Percentiles rank a stretch among this genome's conserved stretches.
Evolutionary conservation across 2,888 invertebrate species (phyloP).

Genomic region (Apodemia zela): DNA sequence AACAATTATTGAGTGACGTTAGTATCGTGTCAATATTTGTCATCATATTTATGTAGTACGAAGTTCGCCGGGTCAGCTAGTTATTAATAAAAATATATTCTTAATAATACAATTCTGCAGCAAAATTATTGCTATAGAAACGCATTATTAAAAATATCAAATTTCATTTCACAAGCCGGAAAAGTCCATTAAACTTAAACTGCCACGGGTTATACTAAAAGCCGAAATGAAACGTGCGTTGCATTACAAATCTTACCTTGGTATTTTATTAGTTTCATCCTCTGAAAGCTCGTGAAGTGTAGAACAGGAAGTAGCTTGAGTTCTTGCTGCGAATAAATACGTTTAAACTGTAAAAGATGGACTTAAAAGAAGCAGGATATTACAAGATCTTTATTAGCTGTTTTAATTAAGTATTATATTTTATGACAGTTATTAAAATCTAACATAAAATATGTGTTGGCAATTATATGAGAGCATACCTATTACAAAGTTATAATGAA

Average conservation of each 20-base stretch:
- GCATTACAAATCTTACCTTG: constrained; percentile 52
- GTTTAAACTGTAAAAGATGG: not conserved
- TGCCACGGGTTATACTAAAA: constrained; percentile 13
- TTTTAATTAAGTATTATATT: not conserved
- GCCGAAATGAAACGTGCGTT: constrained; percentile 16
- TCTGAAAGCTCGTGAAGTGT: constrained; percentile 73
- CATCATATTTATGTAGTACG: no score
- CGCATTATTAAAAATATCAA: constrained; percentile 14
- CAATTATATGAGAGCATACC: no score
- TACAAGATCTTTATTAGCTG: not conserved
- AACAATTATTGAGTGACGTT: no score
- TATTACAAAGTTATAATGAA: not conserved
- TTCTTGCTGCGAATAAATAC: constrained; percentile 54
- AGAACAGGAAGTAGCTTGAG: constrained; percentile 76
- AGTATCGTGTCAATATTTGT: no score
- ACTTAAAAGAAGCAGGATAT: not conserved
- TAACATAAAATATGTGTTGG: no score
- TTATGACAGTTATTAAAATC: not conserved
- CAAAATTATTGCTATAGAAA: not conserved
- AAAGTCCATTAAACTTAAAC: constrained; percentile 16
- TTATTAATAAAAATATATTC: no score
- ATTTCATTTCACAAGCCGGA: constrained; percentile 9
- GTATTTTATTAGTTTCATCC: constrained; percentile 73
- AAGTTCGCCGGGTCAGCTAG: no score
- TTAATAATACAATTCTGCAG: no score